phyloP scores from a whole-genome alignment of 2,113 vertebrate species.

The Rhagologus leucostigma region DNA sequence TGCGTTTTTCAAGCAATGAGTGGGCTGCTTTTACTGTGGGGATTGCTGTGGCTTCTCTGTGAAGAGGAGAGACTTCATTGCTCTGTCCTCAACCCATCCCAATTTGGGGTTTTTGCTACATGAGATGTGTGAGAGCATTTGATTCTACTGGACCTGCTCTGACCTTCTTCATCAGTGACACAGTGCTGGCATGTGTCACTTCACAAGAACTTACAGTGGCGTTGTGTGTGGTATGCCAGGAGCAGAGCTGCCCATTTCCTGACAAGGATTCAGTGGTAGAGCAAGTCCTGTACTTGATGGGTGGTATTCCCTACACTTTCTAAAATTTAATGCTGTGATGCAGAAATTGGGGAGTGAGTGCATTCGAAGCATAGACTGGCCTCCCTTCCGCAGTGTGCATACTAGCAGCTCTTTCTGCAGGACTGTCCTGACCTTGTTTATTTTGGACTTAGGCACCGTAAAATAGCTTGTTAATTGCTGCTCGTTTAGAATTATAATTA shows the following conservation, averaged over 20 bases:
- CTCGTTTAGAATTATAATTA: slow-evolving; percentile 54
- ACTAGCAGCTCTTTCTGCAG: background rate
- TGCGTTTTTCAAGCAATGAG: background rate
- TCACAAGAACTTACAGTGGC: background rate
- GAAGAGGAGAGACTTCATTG: background rate
- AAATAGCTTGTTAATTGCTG: slow-evolving; percentile 51
- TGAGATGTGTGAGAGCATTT: background rate
- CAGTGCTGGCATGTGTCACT: background rate
- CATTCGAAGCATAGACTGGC: background rate
- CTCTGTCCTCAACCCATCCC: background rate
- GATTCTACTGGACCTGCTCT: background rate
- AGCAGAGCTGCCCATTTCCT: background rate
- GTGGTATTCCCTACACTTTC: background rate
- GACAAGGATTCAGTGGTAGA: background rate
- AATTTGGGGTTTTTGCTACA: background rate
- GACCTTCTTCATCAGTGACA: background rate
- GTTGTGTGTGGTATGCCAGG: background rate
- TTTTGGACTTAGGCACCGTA: slow-evolving; percentile 6
- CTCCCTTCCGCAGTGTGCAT: background rate
- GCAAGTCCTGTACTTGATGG: background rate
- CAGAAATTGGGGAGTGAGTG: background rate
- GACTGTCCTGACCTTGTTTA: slow-evolving; percentile 41
- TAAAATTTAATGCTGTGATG: background rate
- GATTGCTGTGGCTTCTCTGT: background rate
- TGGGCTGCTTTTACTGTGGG: background rate